Percentiles rank a stretch among this genome's conserved stretches.
Conservation (phyloP, 2,888 invertebrate genomes). For the Conops quadrifasciatus region DNA sequence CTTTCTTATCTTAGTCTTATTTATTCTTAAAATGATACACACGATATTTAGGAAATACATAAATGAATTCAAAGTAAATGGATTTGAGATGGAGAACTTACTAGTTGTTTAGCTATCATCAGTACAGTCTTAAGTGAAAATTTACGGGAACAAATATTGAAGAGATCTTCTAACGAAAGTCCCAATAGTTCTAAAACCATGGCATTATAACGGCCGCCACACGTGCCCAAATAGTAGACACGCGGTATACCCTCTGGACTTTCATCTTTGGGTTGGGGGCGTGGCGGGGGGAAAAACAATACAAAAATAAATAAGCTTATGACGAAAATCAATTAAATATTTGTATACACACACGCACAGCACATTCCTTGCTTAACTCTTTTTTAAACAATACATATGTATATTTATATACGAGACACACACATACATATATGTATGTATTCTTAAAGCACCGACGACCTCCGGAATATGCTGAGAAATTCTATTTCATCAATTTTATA, state of each 20-base stretch:
- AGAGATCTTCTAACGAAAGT: constrained; percentile 98
- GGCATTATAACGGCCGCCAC: constrained; percentile 98
- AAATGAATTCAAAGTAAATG: constrained; percentile 17
- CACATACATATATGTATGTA: neutral
- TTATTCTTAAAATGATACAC: too few species aligned
- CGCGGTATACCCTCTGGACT: constrained; percentile 94
- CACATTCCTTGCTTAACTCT: neutral
- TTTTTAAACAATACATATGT: constrained; percentile 10
- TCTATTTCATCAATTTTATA: constrained; percentile 51
- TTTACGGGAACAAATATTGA: constrained; percentile 98
- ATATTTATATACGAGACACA: neutral
- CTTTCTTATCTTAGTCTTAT: too few species aligned
- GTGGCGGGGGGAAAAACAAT: constrained; percentile 25
- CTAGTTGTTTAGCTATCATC: constrained; percentile 97
- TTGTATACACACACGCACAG: neutral
- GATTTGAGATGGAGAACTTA: constrained; percentile 68
- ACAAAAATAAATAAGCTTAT: constrained; percentile 26
- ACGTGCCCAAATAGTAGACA: constrained; percentile 99
- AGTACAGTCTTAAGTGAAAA: constrained; percentile 98
- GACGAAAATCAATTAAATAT: constrained; percentile 13
- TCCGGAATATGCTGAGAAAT: constrained; percentile 65
- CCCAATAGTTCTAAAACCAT: constrained; percentile 99
- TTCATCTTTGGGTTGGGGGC: constrained; percentile 53
- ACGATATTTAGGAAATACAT: neutral
- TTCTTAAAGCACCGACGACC: constrained; percentile 59